These are phyloP conservation scores for Loris lydekkerianus DNA, from an alignment of 2,797 vertebrate species.

Conservation along the genomic window DNA sequence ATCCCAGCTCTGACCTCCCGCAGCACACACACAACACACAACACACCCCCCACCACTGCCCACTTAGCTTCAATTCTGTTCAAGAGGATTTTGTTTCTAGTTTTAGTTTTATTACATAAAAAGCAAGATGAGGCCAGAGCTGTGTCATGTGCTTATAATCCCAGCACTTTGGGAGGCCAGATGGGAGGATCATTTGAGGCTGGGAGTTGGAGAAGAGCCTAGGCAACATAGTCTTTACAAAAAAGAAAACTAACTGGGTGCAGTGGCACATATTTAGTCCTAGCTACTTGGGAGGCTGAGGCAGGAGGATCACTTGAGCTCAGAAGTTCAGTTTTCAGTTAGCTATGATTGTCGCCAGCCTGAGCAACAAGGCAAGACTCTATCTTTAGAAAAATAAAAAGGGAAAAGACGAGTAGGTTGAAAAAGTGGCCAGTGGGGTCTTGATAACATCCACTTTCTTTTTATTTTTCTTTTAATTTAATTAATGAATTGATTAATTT, in stretches of 20 bases:
- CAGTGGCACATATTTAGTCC: not conserved
- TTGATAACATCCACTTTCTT: not conserved
- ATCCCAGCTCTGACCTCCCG: not conserved
- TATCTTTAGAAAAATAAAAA: not conserved
- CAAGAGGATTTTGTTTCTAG: constrained; percentile 28
- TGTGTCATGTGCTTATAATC: not conserved
- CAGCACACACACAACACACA: not conserved
- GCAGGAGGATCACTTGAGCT: not conserved
- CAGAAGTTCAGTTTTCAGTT: not conserved
- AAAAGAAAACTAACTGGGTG: not conserved
- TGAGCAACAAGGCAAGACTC: not conserved
- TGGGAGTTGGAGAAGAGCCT: not conserved
- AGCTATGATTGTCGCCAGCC: not conserved
- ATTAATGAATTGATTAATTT: no score
- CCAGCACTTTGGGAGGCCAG: not conserved
- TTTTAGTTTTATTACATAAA: constrained; percentile 7
- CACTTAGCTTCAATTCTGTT: not conserved
- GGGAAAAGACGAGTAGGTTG: not conserved
- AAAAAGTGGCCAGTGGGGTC: not conserved
- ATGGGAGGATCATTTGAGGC: not conserved
- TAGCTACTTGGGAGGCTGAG: not conserved
- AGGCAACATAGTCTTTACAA: not conserved
- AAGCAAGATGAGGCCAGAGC: not conserved
- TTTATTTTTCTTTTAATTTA: no score
- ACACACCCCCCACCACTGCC: not conserved